A percentile compares a stretch with the other conserved stretches of the same genome.
Conservation (phyloP, 2,113 vertebrate genomes). For the Melanotaenia duboulayi region DNA sequence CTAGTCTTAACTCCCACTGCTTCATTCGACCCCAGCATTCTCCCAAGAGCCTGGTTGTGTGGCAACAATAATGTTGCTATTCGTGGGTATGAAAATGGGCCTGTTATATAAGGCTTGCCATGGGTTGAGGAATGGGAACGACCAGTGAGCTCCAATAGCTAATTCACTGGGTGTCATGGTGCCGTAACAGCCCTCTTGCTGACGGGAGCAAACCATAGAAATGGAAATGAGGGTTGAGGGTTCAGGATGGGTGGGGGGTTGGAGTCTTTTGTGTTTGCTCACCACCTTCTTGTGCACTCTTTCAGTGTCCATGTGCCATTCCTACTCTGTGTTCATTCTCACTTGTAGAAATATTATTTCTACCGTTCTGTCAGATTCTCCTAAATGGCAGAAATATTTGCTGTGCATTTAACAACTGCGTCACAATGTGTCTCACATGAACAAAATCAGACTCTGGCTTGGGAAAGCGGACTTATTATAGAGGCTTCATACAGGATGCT, state of each 20-base stretch:
- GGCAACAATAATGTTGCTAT: constrained; percentile 45
- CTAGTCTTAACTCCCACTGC: constrained; percentile 22
- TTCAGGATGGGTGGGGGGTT: constrained; percentile 28
- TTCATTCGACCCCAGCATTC: constrained; percentile 34
- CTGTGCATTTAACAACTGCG: not conserved
- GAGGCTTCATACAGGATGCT: constrained; percentile 23
- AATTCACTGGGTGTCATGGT: constrained; percentile 67
- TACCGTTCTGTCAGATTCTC: constrained; percentile 14
- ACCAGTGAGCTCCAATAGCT: constrained; percentile 52
- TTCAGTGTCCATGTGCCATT: constrained; percentile 32
- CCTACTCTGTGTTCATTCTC: constrained; percentile 30
- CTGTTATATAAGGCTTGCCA: constrained; percentile 70
- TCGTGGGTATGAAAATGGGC: constrained; percentile 60
- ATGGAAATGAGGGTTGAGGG: constrained; percentile 76
- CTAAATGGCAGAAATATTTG: constrained; percentile 21
- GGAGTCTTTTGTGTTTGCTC: constrained; percentile 48
- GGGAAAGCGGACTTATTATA: constrained; percentile 38
- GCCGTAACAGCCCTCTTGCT: constrained; percentile 49
- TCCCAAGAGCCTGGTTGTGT: constrained; percentile 49
- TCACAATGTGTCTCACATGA: constrained; percentile 15
- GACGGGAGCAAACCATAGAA: constrained; percentile 64
- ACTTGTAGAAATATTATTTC: constrained; percentile 15
- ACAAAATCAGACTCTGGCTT: constrained; percentile 32
- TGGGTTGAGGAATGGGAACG: constrained; percentile 47
- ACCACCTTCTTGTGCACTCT: constrained; percentile 37